Percentiles rank a stretch among this genome's conserved stretches.
Evolutionary conservation across 1,140 invertebrate genomes (phyloP).

Genomic region (Copidosoma floridanum): DNA sequence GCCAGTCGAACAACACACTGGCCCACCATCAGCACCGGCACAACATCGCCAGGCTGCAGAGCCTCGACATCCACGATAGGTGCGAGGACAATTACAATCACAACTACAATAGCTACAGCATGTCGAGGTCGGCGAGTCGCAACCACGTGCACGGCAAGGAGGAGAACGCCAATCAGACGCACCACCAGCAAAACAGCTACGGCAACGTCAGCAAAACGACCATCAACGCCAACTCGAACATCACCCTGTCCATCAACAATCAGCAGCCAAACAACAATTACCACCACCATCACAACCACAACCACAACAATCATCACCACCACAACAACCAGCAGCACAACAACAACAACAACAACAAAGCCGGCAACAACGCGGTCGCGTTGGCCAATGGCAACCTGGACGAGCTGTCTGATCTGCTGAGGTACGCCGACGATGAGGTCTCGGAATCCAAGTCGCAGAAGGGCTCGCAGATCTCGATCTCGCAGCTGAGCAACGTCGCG

Average conservation of each 20-base stretch:
- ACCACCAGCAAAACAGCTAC: constrained; percentile 53
- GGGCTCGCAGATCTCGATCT: constrained; percentile 66
- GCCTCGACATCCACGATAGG: constrained; percentile 46
- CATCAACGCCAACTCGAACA: constrained; percentile 51
- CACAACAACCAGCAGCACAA: constrained; percentile 47
- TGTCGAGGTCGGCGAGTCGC: constrained; percentile 44
- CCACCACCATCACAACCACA: constrained; percentile 31
- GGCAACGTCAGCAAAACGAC: constrained; percentile 54
- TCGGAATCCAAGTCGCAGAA: constrained; percentile 55
- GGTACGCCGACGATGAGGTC: constrained; percentile 56
- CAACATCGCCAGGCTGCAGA: constrained; percentile 44
- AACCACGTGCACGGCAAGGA: constrained; percentile 52
- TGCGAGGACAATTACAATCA: constrained; percentile 52
- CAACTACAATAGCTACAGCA: constrained; percentile 52
- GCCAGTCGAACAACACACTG: constrained; percentile 39
- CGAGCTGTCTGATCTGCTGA: constrained; percentile 70
- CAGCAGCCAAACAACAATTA: constrained; percentile 54
- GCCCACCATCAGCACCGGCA: constrained; percentile 41
- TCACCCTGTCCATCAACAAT: constrained; percentile 39
- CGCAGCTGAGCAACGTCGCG: constrained; percentile 77
- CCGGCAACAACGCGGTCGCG: constrained; percentile 46
- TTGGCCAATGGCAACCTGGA: constrained; percentile 63
- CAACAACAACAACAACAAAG: constrained; percentile 48
- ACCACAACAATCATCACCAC: constrained; percentile 44
- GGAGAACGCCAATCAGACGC: constrained; percentile 57